Evolutionary conservation across 1,140 invertebrate species (phyloP).

Genomic region (Drosophila auraria): DNA sequence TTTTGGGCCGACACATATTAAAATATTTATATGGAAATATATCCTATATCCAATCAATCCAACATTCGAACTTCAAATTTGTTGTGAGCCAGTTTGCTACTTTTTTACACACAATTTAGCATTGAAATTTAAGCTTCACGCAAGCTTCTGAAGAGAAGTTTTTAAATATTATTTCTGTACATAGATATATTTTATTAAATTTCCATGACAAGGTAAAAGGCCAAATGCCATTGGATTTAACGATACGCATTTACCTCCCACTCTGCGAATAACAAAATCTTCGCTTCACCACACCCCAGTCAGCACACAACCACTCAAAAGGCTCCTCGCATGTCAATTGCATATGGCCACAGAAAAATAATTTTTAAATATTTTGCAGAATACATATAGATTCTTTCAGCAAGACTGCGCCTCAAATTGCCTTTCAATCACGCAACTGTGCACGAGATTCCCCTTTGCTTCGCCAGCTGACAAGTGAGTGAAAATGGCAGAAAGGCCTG

Average conservation of each 20-base stretch:
- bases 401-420: conserved; percentile 17
- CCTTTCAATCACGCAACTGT: conserved; percentile 16
- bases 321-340: conserved; percentile 14
- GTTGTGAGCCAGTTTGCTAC: neutral
- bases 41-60: no score
- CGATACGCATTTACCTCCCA: conserved; percentile 10
- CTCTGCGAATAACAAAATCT: conserved; percentile 7
- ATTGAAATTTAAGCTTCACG: neutral
- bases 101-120: neutral
- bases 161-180: no score
- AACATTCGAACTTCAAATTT: no score
- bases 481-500: neutral
- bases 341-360: conserved; percentile 22
- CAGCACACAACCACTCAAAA: conserved; percentile 1
- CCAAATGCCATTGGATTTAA: conserved; percentile 7
- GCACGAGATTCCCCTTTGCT: neutral
- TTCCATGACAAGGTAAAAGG: neutral
- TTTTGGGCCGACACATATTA: neutral
- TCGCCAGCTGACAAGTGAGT: neutral
- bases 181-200: no score
- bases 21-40: neutral
- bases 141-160: neutral
- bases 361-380: conserved; percentile 9
- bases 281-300: neutral
- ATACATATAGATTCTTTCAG: conserved; percentile 14